These are phyloP conservation scores for Alviniconcha strummeri DNA, from an alignment of 2,888 invertebrate species.

Conservation along the genomic window DNA sequence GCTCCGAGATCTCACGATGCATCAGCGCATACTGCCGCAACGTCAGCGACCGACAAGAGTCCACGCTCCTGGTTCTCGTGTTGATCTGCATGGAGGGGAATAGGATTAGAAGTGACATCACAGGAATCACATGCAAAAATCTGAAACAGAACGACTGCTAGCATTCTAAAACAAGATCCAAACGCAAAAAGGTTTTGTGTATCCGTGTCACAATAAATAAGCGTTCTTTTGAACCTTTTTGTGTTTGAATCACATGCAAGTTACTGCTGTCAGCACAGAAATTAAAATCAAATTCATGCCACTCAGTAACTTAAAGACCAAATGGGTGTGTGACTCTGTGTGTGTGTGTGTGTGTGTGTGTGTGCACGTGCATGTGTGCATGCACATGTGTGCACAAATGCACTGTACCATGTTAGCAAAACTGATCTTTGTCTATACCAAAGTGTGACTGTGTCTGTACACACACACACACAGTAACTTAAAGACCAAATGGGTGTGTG, in stretches of 20 bases:
- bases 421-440: too few species aligned
- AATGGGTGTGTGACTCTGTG: too few species aligned
- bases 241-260: not conserved
- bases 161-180: not conserved
- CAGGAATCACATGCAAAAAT: not conserved
- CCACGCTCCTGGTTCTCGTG: constrained; percentile 70
- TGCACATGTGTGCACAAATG: too few species aligned
- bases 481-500: too few species aligned
- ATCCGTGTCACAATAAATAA: too few species aligned
- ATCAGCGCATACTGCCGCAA: constrained; percentile 81
- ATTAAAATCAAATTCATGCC: too few species aligned
- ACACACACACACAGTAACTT: too few species aligned
- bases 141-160: not conserved
- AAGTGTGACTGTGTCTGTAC: too few species aligned
- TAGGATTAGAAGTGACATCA: constrained; percentile 7
- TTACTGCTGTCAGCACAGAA: not conserved
- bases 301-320: too few species aligned
- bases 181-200: not conserved
- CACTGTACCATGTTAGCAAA: too few species aligned
- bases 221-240: not conserved
- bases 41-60: constrained; percentile 79
- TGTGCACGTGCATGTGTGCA: too few species aligned
- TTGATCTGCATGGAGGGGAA: constrained; percentile 49
- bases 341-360: too few species aligned
- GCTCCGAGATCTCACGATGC: constrained; percentile 69